phyloP scores from a whole-genome alignment of 2,888 invertebrate species.

The Podabrus alpinus region DNA sequence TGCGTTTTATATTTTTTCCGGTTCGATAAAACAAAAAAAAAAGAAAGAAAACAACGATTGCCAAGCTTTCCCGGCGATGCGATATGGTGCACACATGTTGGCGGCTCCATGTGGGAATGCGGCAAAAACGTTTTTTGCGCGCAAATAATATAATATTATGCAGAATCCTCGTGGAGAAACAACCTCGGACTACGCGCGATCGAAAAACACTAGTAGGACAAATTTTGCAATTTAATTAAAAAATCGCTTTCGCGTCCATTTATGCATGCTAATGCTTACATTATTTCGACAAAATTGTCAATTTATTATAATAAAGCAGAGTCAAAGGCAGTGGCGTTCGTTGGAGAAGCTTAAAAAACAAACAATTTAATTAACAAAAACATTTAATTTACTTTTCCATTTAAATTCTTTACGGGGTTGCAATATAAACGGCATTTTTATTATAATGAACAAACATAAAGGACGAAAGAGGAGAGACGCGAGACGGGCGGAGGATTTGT shows the following conservation, averaged over 20 bases:
- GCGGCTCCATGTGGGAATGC: neutral
- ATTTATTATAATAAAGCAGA: neutral
- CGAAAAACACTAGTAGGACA: neutral
- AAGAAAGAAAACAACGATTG: neutral
- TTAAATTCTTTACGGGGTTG: neutral
- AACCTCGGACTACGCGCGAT: neutral
- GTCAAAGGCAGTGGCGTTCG: neutral
- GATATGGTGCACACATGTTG: neutral
- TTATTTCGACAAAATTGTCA: too few species aligned
- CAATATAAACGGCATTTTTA: neutral
- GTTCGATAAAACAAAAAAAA: neutral
- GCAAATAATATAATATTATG: neutral
- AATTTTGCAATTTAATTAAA: neutral
- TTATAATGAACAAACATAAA: neutral
- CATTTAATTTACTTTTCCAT: neutral
- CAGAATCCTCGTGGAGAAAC: neutral
- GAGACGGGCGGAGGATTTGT: neutral
- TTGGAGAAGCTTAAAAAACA: neutral
- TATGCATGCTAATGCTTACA: neutral
- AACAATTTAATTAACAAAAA: slow-evolving; percentile 1
- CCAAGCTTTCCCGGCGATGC: neutral
- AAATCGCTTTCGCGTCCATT: neutral
- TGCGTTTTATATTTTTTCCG: slow-evolving; percentile 3
- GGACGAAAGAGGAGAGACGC: neutral
- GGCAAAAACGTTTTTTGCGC: neutral